Evolutionary conservation across 2,888 invertebrate genomes (phyloP).

Genomic region (Hirtodrosophila confusa): DNA sequence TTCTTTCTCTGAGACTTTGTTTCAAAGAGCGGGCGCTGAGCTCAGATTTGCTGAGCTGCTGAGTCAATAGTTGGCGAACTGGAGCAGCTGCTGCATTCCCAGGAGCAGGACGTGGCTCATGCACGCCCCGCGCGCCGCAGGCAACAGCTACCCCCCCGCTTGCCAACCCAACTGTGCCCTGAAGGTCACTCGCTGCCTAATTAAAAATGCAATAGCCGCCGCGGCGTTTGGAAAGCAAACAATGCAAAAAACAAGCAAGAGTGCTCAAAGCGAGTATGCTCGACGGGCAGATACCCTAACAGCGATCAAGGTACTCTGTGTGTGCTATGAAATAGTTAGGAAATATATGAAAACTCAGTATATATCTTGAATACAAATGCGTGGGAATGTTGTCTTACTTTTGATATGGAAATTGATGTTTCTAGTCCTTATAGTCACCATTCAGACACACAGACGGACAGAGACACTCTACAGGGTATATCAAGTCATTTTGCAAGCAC

Average conservation of each 20-base stretch:
- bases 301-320: too few relatives aligned
- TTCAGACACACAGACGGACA: too few relatives aligned
- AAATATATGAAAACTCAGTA: too few relatives aligned
- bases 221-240: conserved; percentile 29
- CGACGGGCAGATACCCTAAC: too few relatives aligned
- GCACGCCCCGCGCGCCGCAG: conserved; percentile 1
- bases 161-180: conserved; percentile 14
- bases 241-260: conserved; percentile 31
- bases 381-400: too few relatives aligned
- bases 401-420: too few relatives aligned
- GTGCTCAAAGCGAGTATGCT: not conserved
- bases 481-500: conserved; percentile 37
- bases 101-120: conserved; percentile 19
- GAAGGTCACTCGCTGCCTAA: conserved; percentile 64
- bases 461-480: too few relatives aligned
- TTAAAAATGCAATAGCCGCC: conserved; percentile 63
- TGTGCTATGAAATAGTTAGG: too few relatives aligned
- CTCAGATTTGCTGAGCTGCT: conserved; percentile 57
- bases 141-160: not conserved
- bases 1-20: conserved; percentile 54
- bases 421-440: too few relatives aligned
- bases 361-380: too few relatives aligned
- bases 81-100: conserved; percentile 62
- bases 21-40: conserved; percentile 41
- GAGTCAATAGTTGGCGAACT: conserved; percentile 49